Percentiles rank a stretch among this genome's conserved stretches.
phyloP scores from a whole-genome alignment of 2,797 vertebrate species.

The Dipus sagitta region DNA sequence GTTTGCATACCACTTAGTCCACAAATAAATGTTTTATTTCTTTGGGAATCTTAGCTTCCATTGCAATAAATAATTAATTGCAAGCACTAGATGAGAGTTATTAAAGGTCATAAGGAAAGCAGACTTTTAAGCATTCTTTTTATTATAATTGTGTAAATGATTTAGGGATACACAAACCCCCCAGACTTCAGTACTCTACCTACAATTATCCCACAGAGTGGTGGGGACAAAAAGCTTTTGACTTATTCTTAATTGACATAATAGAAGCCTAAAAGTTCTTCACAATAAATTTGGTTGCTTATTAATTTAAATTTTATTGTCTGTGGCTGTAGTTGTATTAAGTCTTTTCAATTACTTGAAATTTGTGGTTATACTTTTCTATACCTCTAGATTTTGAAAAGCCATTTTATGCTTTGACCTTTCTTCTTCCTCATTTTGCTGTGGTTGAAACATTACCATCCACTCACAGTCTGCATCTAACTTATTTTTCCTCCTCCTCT shows the following conservation, averaged over 20 bases:
- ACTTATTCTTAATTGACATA: background rate
- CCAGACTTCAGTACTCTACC: fast-evolving
- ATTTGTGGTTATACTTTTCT: background rate
- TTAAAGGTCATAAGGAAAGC: slow-evolving; percentile 70
- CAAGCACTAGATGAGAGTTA: slow-evolving; percentile 47
- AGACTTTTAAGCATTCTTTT: slow-evolving; percentile 34
- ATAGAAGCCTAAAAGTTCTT: background rate
- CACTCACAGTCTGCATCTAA: background rate
- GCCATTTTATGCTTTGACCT: fast-evolving
- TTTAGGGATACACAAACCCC: background rate
- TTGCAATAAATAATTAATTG: slow-evolving; percentile 79
- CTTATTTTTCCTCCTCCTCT: no score
- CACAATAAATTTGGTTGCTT: background rate
- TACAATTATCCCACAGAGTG: background rate
- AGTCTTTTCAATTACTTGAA: background rate
- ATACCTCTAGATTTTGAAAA: background rate
- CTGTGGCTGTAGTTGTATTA: background rate
- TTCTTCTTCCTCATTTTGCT: background rate
- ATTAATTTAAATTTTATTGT: background rate
- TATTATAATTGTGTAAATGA: slow-evolving; percentile 4
- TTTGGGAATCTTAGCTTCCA: slow-evolving; percentile 67
- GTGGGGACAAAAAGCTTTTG: background rate
- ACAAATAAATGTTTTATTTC: slow-evolving; percentile 81
- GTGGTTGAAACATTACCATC: background rate
- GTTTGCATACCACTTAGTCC: slow-evolving; percentile 64